Base-by-base conservation (phyloP, 2,113 vertebrate species). In the Halichoeres trimaculatus region DNA sequence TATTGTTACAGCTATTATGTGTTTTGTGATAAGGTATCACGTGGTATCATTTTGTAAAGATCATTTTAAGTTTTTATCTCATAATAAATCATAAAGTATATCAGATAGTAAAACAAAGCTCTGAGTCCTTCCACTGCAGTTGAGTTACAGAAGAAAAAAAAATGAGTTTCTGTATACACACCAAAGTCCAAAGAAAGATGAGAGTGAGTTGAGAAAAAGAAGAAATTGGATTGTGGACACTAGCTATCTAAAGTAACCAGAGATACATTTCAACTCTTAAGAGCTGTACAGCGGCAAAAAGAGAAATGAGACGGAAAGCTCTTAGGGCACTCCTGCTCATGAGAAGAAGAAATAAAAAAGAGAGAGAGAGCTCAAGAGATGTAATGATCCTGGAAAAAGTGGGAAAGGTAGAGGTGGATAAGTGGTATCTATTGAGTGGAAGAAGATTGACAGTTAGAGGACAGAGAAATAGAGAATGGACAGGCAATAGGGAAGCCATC, bases 221-320 rank as follows among this genome's bases (percentile, higher is more conserved):
- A 30, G 36, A 81, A 85, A 82, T 70, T 85, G 62, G 48, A 83
- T 78, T 65, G 72, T 47, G 81, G 64, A 69, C 26, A 40, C 34
- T 38, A 65, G 66, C 60, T 72, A 74, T 83, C 48, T 65, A 70
- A 77, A 51, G 74, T 52, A 57, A 82, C 75, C 80, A 57, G 62
- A 75, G 67, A 70, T 83, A 41, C 62, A 81, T 70, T 75, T 84
- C 69, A 85, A 34, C 66, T 66, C 56, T 84, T 70, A 63, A 77
- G 75, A 66, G 67, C 71, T 77, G 50, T 45, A 55, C 60, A 68
- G 43, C 36, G 38, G 50, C 41, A 43, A 58, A 26, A 23, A 66
- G 64, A 74, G 68, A 81, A 81, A 82, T 51, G 50, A 61, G 40
- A 78, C 50, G 78, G 56, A 45, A 67, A 70, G 63, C 60, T 60